These are phyloP conservation scores for Corythornis madagascariensis DNA, from an alignment of 2,113 vertebrate species.

Conservation along the genomic window DNA sequence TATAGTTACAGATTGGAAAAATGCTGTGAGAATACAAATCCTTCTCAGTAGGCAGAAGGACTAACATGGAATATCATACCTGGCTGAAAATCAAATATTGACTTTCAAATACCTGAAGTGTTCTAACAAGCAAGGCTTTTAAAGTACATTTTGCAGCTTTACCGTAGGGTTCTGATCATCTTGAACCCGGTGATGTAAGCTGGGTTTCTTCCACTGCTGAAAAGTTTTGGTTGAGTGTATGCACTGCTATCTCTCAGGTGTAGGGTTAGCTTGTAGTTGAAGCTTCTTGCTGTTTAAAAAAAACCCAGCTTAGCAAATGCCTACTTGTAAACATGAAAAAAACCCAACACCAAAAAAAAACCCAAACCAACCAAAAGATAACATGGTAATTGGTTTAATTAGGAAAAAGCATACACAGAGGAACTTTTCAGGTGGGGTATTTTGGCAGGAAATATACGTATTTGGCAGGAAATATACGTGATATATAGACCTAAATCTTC, in stretches of 20 bases:
- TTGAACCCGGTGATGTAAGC: not conserved
- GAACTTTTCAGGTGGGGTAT: not conserved
- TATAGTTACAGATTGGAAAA: not conserved
- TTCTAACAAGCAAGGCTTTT: not conserved
- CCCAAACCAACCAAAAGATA: not conserved
- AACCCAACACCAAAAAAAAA: not conserved
- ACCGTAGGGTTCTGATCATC: rapidly evolving
- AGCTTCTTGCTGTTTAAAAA: not conserved
- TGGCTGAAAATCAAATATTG: not conserved
- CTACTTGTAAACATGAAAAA: not conserved
- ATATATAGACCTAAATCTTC: not conserved
- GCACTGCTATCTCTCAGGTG: not conserved
- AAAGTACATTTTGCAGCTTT: not conserved
- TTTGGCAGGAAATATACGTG: not conserved
- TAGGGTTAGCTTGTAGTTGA: not conserved
- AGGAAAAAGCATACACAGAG: not conserved
- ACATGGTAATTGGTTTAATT: not conserved
- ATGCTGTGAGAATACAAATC: not conserved
- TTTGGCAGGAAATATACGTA: not conserved
- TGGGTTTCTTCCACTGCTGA: not conserved
- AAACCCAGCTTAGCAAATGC: not conserved
- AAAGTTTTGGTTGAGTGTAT: not conserved
- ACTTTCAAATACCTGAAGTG: not conserved
- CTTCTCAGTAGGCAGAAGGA: not conserved
- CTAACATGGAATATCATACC: not conserved